Percentiles rank a stretch among this genome's conserved stretches.
These are phyloP conservation scores for Sceliomorpha sp. DNA, from an alignment of 2,888 invertebrate species.

Conservation along the genomic window DNA sequence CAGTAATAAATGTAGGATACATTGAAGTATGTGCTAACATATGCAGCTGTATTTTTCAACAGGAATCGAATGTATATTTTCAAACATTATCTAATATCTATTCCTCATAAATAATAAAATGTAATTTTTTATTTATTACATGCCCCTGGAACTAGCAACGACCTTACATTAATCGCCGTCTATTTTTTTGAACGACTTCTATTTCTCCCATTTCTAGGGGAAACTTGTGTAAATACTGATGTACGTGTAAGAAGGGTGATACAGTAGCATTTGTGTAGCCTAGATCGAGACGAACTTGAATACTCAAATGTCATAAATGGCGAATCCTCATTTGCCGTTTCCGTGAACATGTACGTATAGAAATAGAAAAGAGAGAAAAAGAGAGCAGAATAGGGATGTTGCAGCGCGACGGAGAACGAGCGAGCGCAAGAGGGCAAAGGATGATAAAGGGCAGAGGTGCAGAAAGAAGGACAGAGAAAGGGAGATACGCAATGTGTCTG, in stretches of 20 bases:
- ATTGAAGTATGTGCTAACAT: too few relatives aligned
- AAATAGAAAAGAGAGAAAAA: slow-evolving; percentile 16
- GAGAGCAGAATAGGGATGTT: slow-evolving; percentile 20
- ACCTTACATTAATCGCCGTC: slow-evolving; percentile 71
- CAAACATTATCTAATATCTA: too few relatives aligned
- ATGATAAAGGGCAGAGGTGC: slow-evolving; percentile 50
- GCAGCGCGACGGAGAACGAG: slow-evolving; percentile 56
- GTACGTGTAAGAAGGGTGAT: slow-evolving; percentile 32
- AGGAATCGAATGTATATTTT: too few relatives aligned
- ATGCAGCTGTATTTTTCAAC: too few relatives aligned
- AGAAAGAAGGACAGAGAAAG: slow-evolving; percentile 49
- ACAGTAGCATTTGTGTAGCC: slow-evolving; percentile 66
- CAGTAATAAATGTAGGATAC: too few relatives aligned
- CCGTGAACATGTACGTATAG: slow-evolving; percentile 36
- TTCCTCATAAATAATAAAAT: too few relatives aligned
- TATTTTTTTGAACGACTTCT: slow-evolving; percentile 70
- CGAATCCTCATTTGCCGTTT: slow-evolving; percentile 76
- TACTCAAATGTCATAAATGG: slow-evolving; percentile 77
- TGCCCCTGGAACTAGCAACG: slow-evolving; percentile 69
- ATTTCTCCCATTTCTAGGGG: slow-evolving; percentile 68
- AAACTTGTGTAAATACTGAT: slow-evolving; percentile 48
- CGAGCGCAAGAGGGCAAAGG: slow-evolving; percentile 54
- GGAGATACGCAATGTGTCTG: slow-evolving; percentile 62
- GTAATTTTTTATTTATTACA: too few relatives aligned
- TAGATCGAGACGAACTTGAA: slow-evolving; percentile 78